These are phyloP conservation scores for Eospalax fontanierii DNA, from an alignment of 2,797 vertebrate species.

Conservation along the genomic window DNA sequence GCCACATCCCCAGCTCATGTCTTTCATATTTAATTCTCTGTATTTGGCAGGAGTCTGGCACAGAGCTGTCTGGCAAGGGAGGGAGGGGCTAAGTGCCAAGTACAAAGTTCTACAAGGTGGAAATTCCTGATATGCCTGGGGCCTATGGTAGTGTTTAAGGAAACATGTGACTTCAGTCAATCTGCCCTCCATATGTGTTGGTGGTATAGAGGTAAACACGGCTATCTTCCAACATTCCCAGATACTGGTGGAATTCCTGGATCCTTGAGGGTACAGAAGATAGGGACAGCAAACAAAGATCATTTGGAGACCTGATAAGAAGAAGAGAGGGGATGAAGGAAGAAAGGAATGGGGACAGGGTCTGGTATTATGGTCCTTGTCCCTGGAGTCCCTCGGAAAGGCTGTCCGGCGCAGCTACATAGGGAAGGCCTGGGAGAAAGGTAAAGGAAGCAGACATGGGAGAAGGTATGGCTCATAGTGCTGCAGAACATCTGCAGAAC, in stretches of 20 bases:
- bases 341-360: not conserved
- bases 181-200: not conserved
- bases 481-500: not conserved
- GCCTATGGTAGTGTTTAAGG: not conserved
- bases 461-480: accelerated
- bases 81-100: not conserved
- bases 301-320: not conserved
- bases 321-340: not conserved
- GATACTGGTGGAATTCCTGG: not conserved
- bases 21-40: not conserved
- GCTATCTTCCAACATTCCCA: not conserved
- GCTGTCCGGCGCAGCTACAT: not conserved
- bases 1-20: too few relatives aligned
- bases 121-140: not conserved
- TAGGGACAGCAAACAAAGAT: not conserved
- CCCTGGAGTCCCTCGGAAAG: not conserved
- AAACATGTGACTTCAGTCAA: not conserved
- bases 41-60: not conserved
- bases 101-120: too few relatives aligned
- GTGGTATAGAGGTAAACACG: not conserved
- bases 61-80: not conserved
- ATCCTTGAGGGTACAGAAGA: not conserved
- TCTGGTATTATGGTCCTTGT: not conserved
- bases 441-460: not conserved
- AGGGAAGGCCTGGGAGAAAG: not conserved